These are phyloP conservation scores for Elanus axillaris DNA, from an alignment of 2,113 vertebrate species.

Conservation along the genomic window DNA sequence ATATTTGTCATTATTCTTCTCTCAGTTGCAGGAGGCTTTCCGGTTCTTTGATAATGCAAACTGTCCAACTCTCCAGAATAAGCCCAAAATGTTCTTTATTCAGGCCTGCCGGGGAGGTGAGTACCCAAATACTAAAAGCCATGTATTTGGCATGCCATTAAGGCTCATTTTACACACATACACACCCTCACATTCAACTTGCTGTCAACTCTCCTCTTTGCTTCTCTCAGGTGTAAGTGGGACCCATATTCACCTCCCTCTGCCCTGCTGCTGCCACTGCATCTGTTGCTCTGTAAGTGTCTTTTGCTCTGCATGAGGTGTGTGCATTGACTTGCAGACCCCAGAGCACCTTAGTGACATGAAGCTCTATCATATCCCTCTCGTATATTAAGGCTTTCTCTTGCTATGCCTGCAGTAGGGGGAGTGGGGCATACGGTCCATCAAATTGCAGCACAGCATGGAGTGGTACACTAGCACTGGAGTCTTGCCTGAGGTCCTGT, in stretches of 20 bases:
- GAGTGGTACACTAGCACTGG: not conserved
- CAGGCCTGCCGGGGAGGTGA: constrained; percentile 97
- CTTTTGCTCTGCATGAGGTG: constrained; percentile 72
- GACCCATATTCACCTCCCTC: constrained; percentile 77
- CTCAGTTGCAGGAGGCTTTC: constrained; percentile 90
- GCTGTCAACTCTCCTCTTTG: constrained; percentile 78
- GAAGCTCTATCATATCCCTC: not conserved
- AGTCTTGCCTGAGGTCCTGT: not conserved
- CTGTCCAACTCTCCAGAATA: constrained; percentile 94
- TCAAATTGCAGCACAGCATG: not conserved
- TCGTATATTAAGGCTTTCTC: not conserved
- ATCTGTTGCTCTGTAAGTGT: constrained; percentile 82
- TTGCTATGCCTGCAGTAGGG: not conserved
- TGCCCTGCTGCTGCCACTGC: constrained; percentile 79
- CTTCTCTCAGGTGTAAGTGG: constrained; percentile 76
- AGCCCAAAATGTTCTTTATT: constrained; percentile 98
- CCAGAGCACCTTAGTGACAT: not conserved
- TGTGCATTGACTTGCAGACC: constrained; percentile 64
- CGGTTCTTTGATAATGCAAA: constrained; percentile 88
- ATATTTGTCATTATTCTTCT: not conserved
- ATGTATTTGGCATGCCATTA: not conserved
- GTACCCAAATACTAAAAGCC: constrained; percentile 10
- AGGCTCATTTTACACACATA: constrained; percentile 11
- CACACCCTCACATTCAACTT: constrained; percentile 52
- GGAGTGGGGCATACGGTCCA: not conserved